Conservation (phyloP, 2,888 invertebrate species). For the Netelia melanura region DNA sequence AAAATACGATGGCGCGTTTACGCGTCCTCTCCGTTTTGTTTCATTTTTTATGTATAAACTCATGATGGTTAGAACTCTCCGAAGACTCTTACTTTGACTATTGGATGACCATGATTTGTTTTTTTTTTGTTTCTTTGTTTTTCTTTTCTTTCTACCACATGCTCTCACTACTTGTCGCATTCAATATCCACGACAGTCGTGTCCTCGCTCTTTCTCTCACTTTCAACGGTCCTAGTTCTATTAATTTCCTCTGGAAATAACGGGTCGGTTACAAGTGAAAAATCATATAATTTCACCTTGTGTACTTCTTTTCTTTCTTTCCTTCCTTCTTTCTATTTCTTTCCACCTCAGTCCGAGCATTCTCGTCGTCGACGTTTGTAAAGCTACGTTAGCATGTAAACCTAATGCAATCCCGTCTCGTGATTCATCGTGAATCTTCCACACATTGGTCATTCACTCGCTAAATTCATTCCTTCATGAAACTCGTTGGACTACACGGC, state of each 20-base stretch:
- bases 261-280: conserved; percentile 61
- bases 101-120: conserved; percentile 77
- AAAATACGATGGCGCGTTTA: conserved; percentile 78
- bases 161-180: conserved; percentile 43
- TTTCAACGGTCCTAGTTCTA: conserved; percentile 49
- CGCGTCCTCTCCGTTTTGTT: conserved; percentile 72
- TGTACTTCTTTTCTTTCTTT: conserved; percentile 39
- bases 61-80: conserved; percentile 57
- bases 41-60: conserved; percentile 60
- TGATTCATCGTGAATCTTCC: conserved; percentile 26
- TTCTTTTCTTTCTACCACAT: conserved; percentile 48
- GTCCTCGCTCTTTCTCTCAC: conserved; percentile 28
- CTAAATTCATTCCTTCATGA: neutral
- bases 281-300: conserved; percentile 55
- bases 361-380: conserved; percentile 53
- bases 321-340: conserved; percentile 29
- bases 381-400: conserved; percentile 57
- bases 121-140: conserved; percentile 56
- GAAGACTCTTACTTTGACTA: conserved; percentile 69
- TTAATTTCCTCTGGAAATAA: conserved; percentile 60
- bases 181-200: conserved; percentile 42
- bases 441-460: conserved; percentile 32
- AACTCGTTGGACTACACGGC: conserved; percentile 37
- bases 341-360: conserved; percentile 50
- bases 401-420: conserved; percentile 53